These are phyloP conservation scores for Cladopsammia gracilis DNA, from an alignment of 64 coral and sea anemone genomes.

Conservation along the genomic window DNA sequence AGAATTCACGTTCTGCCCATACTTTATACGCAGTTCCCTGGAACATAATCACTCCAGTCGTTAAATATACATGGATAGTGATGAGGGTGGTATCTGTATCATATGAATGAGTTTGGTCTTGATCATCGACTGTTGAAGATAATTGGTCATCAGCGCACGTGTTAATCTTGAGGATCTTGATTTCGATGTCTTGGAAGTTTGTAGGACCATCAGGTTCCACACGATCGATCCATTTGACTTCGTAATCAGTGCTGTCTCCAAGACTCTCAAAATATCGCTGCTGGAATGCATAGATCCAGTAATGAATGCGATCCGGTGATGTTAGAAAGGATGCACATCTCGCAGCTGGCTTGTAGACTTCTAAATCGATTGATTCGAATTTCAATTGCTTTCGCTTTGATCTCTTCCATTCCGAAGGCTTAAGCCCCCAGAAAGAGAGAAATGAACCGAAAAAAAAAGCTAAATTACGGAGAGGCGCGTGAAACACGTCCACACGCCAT, in stretches of 20 bases:
- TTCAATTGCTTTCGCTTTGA: conserved; percentile 10
- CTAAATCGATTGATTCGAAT: conserved; percentile 12
- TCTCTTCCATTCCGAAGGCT: conserved; percentile 21
- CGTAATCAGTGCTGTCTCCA: neutral
- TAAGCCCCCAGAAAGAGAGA: conserved; percentile 13
- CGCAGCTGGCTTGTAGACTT: conserved; percentile 12
- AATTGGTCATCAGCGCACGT: neutral
- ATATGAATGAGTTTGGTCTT: neutral
- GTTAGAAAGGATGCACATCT: neutral
- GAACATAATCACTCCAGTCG: conserved; percentile 56
- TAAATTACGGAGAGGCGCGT: conserved; percentile 20
- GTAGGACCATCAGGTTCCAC: neutral
- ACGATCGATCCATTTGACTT: conserved; percentile 24
- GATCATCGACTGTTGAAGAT: neutral
- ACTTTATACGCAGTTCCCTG: conserved; percentile 39
- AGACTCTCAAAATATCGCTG: conserved; percentile 13
- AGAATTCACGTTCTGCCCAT: conserved; percentile 56
- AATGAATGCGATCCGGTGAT: conserved; percentile 9
- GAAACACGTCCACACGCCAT: too few relatives aligned
- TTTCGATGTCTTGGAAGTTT: conserved; percentile 7
- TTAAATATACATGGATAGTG: conserved; percentile 38
- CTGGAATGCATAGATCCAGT: conserved; percentile 15
- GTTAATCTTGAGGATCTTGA: neutral
- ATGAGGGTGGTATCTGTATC: neutral
- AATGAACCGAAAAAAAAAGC: neutral